Evolutionary conservation across 2,113 vertebrate genomes (phyloP).

Genomic region (Apaloderma vittatum): DNA sequence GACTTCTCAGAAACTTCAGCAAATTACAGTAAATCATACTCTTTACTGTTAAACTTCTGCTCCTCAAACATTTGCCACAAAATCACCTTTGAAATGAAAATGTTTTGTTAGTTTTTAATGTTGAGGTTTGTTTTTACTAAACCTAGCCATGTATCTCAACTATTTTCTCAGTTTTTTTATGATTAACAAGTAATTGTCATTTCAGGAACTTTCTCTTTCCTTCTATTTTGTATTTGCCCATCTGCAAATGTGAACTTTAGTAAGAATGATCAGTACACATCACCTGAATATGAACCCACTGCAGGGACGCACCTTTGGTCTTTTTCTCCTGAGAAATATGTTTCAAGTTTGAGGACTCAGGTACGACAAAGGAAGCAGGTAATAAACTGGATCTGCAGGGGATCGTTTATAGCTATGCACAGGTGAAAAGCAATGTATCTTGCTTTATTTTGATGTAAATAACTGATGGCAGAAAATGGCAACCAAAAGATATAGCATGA

Average conservation of each 20-base stretch:
- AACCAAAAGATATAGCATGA: not conserved
- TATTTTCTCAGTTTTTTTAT: slow-evolving; percentile 65
- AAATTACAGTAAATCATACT: slow-evolving; percentile 75
- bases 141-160: slow-evolving; percentile 71
- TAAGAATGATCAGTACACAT: not conserved
- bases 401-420: not conserved
- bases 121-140: slow-evolving; percentile 67
- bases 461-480: not conserved
- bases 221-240: slow-evolving; percentile 21
- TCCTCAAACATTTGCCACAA: slow-evolving; percentile 72
- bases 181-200: slow-evolving; percentile 58
- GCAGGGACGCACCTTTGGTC: rapidly evolving
- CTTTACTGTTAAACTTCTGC: slow-evolving; percentile 71
- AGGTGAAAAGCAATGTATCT: not conserved
- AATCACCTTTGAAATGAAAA: slow-evolving; percentile 76
- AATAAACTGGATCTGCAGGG: rapidly evolving
- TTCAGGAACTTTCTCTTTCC: not conserved
- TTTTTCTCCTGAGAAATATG: not conserved
- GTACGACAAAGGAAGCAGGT: rapidly evolving
- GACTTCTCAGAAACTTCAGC: slow-evolving; percentile 72
- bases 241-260: not conserved
- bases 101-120: slow-evolving; percentile 77
- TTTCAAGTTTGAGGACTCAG: rapidly evolving
- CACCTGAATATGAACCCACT: not conserved
- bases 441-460: not conserved